A percentile compares a stretch with the other conserved stretches of the same genome.
Conservation (phyloP, 2,888 invertebrate species). For the Alcis repandata region DNA sequence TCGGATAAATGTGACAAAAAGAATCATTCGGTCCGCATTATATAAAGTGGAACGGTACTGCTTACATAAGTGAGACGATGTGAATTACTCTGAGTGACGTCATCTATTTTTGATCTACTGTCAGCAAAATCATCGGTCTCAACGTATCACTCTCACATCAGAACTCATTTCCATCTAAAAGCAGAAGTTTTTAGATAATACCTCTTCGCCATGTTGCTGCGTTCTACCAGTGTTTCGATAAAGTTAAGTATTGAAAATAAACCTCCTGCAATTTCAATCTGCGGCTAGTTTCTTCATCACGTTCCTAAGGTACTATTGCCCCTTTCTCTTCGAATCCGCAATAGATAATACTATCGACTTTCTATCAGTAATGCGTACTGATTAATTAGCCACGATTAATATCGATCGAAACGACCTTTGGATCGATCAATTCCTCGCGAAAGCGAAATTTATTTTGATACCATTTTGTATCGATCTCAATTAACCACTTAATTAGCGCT, state of each 20-base stretch:
- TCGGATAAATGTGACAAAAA: slow-evolving; percentile 56
- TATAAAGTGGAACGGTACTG: slow-evolving; percentile 51
- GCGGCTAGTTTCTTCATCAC: slow-evolving; percentile 44
- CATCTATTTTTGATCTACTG: slow-evolving; percentile 18
- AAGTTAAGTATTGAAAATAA: background rate
- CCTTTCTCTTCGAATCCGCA: slow-evolving; percentile 78
- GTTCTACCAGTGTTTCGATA: background rate
- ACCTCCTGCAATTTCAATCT: slow-evolving; percentile 4
- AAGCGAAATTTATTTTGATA: slow-evolving; percentile 62
- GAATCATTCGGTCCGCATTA: slow-evolving; percentile 54
- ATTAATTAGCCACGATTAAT: slow-evolving; percentile 83
- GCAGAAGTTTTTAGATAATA: background rate
- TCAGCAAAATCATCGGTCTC: background rate
- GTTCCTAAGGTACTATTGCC: slow-evolving; percentile 55
- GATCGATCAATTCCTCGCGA: slow-evolving; percentile 62
- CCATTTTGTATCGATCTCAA: slow-evolving; percentile 51
- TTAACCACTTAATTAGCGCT: slow-evolving; percentile 40
- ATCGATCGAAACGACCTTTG: slow-evolving; percentile 66
- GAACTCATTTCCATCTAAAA: background rate
- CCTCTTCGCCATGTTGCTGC: too few relatives aligned
- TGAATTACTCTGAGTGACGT: slow-evolving; percentile 35
- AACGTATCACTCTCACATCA: background rate
- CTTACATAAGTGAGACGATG: slow-evolving; percentile 48
- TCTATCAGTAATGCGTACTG: slow-evolving; percentile 81
- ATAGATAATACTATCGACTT: slow-evolving; percentile 72